Evolutionary conservation across 2,888 invertebrate genomes (phyloP), one percentile per base, ranked within the genome.

Genomic region (Zele albiditarsus): DNA sequence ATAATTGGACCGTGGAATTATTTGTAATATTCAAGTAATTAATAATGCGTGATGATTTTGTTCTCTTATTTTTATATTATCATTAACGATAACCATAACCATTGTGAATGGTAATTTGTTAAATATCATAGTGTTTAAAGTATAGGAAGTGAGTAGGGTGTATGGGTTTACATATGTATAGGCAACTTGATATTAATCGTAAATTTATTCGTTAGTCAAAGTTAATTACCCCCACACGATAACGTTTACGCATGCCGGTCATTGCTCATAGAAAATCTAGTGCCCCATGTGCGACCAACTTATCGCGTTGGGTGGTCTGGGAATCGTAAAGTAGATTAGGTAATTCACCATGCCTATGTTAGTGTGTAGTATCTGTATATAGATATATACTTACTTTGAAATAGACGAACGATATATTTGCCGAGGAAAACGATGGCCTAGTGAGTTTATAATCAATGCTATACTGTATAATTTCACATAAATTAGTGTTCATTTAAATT

Each of bases 191-290:
- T 83, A 83, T 83, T 82, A 81, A 82, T 82, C 81, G 83, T 80
- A 84, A 53, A 85, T 84, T 85, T 82, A 82, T 83, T 82, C 80
- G 81, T 82, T 78, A 78, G 76, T 69, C 74, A 80, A 83, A 83
- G 84, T 82, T 86, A 86, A 86, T 86, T 85, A 83, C 80, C 79
- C 38, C 16, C 66, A 62, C 60, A 80, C 79, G 86, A 86, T 85
- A 86, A 83, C 84, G 84, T 84, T 85, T 83, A 84, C 82, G 81
- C 81, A 80, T 81, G 82, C 81, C 83, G 73, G 77, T 81, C 79
- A 78, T 83, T 84, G 85, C 75, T 85, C 84, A 82, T 82, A 81
- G 80, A 83, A 85, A 85, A 83, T 82, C 81, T 82, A 80, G 79
- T 80, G 79, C 80, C 74, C 57, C 68, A 73, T 74, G 67, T 74